phyloP scores from a whole-genome alignment of 2,888 invertebrate species.

The Agonopterix heracliana region DNA sequence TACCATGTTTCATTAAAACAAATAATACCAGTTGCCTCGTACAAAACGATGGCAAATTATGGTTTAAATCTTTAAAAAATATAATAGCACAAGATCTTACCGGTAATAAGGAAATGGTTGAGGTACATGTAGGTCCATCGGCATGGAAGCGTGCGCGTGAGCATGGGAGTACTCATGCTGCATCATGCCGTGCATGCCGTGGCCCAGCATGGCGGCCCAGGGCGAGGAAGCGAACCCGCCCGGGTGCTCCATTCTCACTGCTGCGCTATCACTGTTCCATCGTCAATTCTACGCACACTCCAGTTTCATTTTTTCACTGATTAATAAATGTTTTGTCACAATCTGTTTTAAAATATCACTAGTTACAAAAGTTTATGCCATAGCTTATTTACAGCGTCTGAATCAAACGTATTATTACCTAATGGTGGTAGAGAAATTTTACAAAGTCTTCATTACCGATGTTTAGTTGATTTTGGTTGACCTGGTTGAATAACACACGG shows the following conservation, averaged over 20 bases:
- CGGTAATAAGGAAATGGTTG: slow-evolving; percentile 95
- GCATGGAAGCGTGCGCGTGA: slow-evolving; percentile 80
- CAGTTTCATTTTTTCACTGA: slow-evolving; percentile 10
- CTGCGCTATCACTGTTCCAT: slow-evolving; percentile 2
- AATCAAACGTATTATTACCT: too few relatives aligned
- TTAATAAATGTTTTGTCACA: background rate
- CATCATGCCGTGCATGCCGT: slow-evolving; percentile 79
- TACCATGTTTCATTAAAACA: too few relatives aligned
- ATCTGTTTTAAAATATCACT: too few relatives aligned
- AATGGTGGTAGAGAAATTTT: too few relatives aligned
- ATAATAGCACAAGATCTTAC: slow-evolving; percentile 64
- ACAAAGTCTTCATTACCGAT: too few relatives aligned
- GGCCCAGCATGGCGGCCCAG: slow-evolving; percentile 86
- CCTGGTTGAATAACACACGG: too few relatives aligned
- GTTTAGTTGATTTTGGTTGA: too few relatives aligned
- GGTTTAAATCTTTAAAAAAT: too few relatives aligned
- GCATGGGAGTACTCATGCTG: slow-evolving; percentile 78
- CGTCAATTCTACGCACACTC: slow-evolving; percentile 10
- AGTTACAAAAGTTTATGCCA: too few relatives aligned
- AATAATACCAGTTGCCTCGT: too few relatives aligned
- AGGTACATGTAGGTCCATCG: slow-evolving; percentile 94
- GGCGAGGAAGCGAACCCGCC: slow-evolving; percentile 85
- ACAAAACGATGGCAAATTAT: too few relatives aligned
- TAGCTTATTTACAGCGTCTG: too few relatives aligned
- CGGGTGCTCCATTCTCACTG: slow-evolving; percentile 84